A percentile compares a stretch with the other conserved stretches of the same genome.
Evolutionary conservation across 2,888 invertebrate species (phyloP).

Genomic region (Callyntrura guangdongensis): DNA sequence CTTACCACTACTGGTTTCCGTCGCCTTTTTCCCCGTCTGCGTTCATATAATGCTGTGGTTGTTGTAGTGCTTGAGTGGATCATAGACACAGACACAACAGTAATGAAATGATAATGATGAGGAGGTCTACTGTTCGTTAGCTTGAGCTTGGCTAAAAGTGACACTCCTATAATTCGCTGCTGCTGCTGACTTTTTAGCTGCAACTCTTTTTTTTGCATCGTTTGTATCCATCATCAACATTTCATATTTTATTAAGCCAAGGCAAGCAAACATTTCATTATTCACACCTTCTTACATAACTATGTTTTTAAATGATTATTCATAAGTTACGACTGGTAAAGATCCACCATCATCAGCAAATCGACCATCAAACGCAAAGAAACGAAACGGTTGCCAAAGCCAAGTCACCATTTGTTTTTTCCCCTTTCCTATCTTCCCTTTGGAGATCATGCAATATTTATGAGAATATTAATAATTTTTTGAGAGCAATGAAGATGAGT

Average conservation of each 20-base stretch:
- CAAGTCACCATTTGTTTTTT: conserved; percentile 37
- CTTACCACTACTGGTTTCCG: conserved; percentile 47
- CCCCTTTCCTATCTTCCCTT: conserved; percentile 28
- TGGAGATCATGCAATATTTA: conserved; percentile 69
- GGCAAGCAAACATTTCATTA: conserved; percentile 69
- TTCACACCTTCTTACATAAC: conserved; percentile 72
- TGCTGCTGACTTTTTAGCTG: conserved; percentile 5
- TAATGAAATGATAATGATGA: background rate
- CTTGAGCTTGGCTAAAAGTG: conserved; percentile 23
- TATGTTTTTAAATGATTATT: conserved; percentile 65
- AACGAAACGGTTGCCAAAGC: background rate
- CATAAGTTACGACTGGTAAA: conserved; percentile 69
- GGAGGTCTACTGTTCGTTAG: background rate
- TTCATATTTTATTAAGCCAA: conserved; percentile 68
- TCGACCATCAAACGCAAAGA: conserved; percentile 13
- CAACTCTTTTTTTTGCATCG: conserved; percentile 34
- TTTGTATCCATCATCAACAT: conserved; percentile 67
- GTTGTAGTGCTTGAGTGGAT: background rate
- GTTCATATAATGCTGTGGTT: background rate
- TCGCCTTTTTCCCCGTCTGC: background rate
- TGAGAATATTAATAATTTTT: conserved; percentile 43
- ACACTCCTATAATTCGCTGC: conserved; percentile 60
- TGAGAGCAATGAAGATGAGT: conserved; percentile 26
- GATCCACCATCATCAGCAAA: conserved; percentile 18
- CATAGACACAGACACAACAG: no score